Evolutionary conservation across 2,113 vertebrate genomes (phyloP).

Genomic region (Amblyornis subalaris): DNA sequence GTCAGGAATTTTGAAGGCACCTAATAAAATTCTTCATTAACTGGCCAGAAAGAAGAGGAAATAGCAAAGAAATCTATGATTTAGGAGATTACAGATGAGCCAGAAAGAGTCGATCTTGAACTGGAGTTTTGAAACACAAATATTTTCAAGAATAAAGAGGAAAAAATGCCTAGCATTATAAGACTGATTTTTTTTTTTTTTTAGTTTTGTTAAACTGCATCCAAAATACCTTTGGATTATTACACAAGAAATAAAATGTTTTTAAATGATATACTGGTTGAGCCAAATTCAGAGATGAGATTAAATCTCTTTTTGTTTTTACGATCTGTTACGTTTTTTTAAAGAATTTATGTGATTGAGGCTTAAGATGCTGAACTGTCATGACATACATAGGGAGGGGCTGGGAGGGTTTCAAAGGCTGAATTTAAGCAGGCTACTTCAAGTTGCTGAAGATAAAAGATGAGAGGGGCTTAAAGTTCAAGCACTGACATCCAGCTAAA

Average conservation of each 20-base stretch:
- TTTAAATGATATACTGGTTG: background rate
- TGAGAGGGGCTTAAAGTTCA: slow-evolving; percentile 21
- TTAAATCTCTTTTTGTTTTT: background rate
- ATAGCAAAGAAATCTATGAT: background rate
- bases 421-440: slow-evolving; percentile 6
- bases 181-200: background rate
- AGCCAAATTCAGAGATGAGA: background rate
- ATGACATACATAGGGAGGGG: background rate
- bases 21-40: background rate
- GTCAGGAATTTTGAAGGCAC: background rate
- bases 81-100: background rate
- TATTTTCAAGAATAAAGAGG: background rate
- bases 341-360: background rate
- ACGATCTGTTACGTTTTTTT: background rate
- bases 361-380: background rate
- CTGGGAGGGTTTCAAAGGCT: background rate
- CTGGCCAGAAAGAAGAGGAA: background rate
- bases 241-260: background rate
- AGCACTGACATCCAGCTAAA: slow-evolving; percentile 9
- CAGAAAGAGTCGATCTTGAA: background rate
- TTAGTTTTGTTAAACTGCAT: background rate
- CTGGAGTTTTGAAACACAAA: background rate
- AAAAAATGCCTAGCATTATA: background rate
- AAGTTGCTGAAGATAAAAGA: slow-evolving; percentile 21
- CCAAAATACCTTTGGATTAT: background rate